Conservation (phyloP, 30 jellyfish, hydroid and myxozoan genomes). For the Rhopilema esculentum region DNA sequence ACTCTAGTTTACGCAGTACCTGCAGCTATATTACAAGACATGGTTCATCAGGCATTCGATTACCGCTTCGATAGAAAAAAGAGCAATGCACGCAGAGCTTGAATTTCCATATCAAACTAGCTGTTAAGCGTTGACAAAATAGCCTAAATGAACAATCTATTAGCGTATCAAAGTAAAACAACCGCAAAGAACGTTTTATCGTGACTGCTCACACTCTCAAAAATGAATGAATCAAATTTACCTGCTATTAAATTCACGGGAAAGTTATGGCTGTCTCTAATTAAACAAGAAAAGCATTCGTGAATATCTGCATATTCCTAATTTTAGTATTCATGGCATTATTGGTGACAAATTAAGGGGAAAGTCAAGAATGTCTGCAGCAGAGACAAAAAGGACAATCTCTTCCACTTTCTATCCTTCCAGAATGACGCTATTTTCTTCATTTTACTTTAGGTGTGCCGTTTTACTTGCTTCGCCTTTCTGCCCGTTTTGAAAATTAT, state of each 20-base stretch:
- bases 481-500: no score
- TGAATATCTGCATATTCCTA: no score
- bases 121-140: neutral
- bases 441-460: no score
- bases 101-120: neutral
- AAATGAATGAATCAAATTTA: neutral
- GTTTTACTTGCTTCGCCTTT: no score
- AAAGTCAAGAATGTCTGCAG: no score
- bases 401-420: no score
- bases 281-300: no score
- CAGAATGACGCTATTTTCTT: no score
- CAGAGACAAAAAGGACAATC: no score
- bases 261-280: no score
- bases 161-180: neutral
- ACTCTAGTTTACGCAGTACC: neutral
- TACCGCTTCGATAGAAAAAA: slow-evolving; percentile 17
- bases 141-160: neutral
- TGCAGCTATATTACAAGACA: neutral
- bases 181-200: neutral
- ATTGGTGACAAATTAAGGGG: no score
- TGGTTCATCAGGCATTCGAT: neutral
- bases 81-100: slow-evolving; percentile 40
- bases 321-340: no score
- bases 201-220: neutral
- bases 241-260: neutral